Evolutionary conservation across 1,140 invertebrate genomes (phyloP).

Genomic region (Bombyx mandarina): DNA sequence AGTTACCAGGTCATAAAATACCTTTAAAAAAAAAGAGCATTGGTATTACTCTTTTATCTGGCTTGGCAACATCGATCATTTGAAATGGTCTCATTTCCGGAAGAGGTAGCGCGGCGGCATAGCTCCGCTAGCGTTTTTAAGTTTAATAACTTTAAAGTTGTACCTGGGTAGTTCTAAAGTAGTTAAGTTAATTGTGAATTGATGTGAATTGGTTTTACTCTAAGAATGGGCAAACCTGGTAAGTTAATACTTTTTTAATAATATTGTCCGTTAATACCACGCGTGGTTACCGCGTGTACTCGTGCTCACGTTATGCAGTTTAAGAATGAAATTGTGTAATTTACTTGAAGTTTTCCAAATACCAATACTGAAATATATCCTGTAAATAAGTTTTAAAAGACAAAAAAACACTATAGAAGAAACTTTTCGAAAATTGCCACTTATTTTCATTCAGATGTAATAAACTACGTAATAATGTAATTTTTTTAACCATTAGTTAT

Average conservation of each 20-base stretch:
- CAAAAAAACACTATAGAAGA: too few relatives aligned
- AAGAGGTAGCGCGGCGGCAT: slow-evolving; percentile 37
- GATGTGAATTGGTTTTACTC: slow-evolving; percentile 5
- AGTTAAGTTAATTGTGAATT: slow-evolving; percentile 14
- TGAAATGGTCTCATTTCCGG: slow-evolving; percentile 57
- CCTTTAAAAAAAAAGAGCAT: too few relatives aligned
- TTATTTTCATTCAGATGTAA: too few relatives aligned
- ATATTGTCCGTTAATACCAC: not conserved
- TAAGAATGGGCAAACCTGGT: slow-evolving; percentile 56
- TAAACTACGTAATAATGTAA: too few relatives aligned
- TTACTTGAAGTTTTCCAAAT: too few relatives aligned
- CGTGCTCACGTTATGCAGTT: too few relatives aligned
- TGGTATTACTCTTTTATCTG: not conserved
- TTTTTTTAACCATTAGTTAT: too few relatives aligned
- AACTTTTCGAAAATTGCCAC: too few relatives aligned
- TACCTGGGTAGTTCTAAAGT: slow-evolving; percentile 30
- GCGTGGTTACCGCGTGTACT: slow-evolving; percentile 29
- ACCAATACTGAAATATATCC: too few relatives aligned
- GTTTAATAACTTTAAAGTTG: slow-evolving; percentile 39
- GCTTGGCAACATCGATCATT: slow-evolving; percentile 15
- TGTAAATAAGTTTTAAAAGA: too few relatives aligned
- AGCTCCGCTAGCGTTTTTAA: slow-evolving; percentile 30
- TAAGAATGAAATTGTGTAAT: too few relatives aligned
- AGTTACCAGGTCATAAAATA: too few relatives aligned
- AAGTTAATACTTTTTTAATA: slow-evolving; percentile 19